Evolutionary conservation across 23 tunicate genomes (phyloP).

Genomic region (Styela clava): DNA sequence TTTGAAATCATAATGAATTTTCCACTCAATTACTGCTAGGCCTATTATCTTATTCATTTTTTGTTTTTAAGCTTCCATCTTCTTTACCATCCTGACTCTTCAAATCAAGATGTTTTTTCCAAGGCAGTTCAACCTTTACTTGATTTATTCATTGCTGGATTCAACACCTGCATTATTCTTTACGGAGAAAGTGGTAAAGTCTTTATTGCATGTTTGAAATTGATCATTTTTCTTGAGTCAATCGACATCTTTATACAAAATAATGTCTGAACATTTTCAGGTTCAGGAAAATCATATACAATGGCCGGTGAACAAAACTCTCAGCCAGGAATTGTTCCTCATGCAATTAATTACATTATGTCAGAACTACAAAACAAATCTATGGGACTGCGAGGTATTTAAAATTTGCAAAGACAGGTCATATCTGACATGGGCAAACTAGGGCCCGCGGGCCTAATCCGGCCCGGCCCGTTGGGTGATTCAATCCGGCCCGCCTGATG

Average conservation of each 20-base stretch:
- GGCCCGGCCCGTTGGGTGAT: no score
- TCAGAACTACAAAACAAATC: constrained; percentile 29
- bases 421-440: no score
- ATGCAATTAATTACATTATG: constrained; percentile 66
- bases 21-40: no score
- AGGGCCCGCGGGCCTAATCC: no score
- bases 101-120: constrained; percentile 70
- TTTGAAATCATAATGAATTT: no score
- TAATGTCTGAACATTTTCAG: constrained; percentile 19
- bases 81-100: constrained; percentile 68
- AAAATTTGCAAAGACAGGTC: no score
- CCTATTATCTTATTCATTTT: constrained; percentile 15
- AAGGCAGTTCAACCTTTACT: constrained; percentile 92
- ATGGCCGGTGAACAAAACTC: constrained; percentile 79
- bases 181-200: constrained; percentile 94
- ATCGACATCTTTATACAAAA: not conserved
- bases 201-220: not conserved
- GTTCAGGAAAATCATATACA: constrained; percentile 87
- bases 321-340: constrained; percentile 82
- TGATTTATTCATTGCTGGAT: constrained; percentile 90
- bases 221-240: not conserved
- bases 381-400: constrained; percentile 1
- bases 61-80: constrained; percentile 66
- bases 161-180: constrained; percentile 81
- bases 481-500: no score